phyloP scores from a whole-genome alignment of 2,113 vertebrate species.

The Aldabrachelys gigantea region DNA sequence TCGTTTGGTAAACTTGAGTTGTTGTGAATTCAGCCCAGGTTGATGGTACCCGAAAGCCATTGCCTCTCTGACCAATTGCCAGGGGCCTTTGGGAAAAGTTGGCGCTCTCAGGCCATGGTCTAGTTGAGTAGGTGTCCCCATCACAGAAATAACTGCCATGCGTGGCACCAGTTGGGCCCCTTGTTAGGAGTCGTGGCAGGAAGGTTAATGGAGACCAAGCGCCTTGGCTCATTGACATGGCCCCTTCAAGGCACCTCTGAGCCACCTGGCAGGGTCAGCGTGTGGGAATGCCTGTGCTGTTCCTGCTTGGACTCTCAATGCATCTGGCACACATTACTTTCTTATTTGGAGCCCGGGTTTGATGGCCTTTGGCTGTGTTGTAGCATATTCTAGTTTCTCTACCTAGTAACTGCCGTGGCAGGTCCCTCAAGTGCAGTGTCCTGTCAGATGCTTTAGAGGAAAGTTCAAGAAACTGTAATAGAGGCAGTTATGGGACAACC shows the following conservation, averaged over 20 bases:
- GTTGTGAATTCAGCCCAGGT: background rate
- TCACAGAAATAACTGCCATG: background rate
- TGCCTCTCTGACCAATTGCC: background rate
- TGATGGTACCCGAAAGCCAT: background rate
- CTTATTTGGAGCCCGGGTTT: background rate
- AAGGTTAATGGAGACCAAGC: fast-evolving
- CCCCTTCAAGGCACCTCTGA: background rate
- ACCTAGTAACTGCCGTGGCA: fast-evolving
- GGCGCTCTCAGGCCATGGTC: background rate
- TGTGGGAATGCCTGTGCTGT: too few relatives aligned
- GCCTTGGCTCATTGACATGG: background rate
- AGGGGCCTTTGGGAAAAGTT: background rate
- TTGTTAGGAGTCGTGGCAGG: fast-evolving
- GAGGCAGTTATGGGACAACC: too few relatives aligned
- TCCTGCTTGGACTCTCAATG: background rate
- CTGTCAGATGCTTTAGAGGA: background rate
- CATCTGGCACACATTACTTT: background rate
- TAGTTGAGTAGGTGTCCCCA: background rate
- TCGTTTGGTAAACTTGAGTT: background rate
- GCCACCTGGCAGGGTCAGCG: too few relatives aligned
- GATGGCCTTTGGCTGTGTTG: background rate
- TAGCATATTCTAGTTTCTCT: background rate
- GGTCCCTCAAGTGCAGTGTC: fast-evolving
- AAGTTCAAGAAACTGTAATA: too few relatives aligned
- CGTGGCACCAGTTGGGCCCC: background rate